These are phyloP conservation scores for Excalfactoria chinensis DNA, from an alignment of 2,113 vertebrate species.

Conservation along the genomic window DNA sequence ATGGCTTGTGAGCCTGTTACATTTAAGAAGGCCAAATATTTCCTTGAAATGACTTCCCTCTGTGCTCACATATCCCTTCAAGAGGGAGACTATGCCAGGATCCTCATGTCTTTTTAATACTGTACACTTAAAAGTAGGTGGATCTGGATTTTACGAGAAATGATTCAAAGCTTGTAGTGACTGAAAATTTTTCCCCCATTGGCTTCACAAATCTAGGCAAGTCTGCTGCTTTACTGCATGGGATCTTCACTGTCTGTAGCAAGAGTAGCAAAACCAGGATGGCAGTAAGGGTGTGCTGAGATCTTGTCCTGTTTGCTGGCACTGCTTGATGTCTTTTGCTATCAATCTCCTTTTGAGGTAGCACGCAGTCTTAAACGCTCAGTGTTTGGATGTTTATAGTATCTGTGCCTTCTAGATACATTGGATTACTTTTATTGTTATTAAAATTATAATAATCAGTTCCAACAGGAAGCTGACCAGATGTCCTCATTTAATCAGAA, in stretches of 20 bases:
- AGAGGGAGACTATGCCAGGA: background rate
- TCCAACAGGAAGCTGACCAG: background rate
- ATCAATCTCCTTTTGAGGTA: background rate
- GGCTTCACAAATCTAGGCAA: background rate
- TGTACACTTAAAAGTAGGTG: background rate
- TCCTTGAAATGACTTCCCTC: background rate
- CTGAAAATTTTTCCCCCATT: background rate
- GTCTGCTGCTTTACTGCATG: background rate
- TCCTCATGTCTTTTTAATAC: background rate
- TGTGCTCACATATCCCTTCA: background rate
- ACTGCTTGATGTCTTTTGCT: background rate
- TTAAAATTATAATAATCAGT: background rate
- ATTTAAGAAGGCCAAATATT: background rate
- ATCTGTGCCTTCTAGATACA: background rate
- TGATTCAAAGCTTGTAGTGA: background rate
- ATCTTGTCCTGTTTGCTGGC: background rate
- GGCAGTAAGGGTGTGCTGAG: background rate
- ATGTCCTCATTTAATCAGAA: conserved; percentile 32
- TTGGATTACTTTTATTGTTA: conserved; percentile 8
- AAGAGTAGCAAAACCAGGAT: background rate
- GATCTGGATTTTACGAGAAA: background rate
- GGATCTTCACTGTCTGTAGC: background rate
- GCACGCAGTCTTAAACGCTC: background rate
- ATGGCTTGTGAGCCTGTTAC: background rate
- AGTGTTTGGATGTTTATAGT: background rate